Conservation (phyloP, 2,888 invertebrate species). For the Hirtodrosophila alboralis region DNA sequence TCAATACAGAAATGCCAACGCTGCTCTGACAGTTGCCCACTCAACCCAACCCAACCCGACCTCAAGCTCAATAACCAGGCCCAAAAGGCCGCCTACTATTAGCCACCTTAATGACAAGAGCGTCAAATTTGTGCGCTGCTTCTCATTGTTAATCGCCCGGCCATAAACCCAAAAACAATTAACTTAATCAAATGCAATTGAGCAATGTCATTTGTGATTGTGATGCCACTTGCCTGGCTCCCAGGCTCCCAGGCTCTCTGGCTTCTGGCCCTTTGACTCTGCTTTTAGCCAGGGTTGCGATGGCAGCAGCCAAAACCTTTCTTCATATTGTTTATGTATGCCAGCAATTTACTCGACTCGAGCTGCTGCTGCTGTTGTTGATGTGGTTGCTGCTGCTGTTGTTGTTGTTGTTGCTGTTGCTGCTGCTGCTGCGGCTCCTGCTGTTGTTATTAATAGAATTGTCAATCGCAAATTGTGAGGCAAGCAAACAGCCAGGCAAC, state of each 20-base stretch:
- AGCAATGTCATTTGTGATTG: slow-evolving; percentile 79
- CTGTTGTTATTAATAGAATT: slow-evolving; percentile 75
- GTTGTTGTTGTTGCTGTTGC: slow-evolving; percentile 21
- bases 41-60: no score
- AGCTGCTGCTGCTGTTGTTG: slow-evolving; percentile 5
- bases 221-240: slow-evolving; percentile 50
- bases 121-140: slow-evolving; percentile 65
- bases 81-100: slow-evolving; percentile 18
- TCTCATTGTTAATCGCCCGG: slow-evolving; percentile 70
- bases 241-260: no score
- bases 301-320: slow-evolving; percentile 43
- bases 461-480: slow-evolving; percentile 75
- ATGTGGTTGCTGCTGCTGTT: slow-evolving; percentile 9
- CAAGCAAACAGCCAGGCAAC: slow-evolving; percentile 15
- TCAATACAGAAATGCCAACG: slow-evolving; percentile 73
- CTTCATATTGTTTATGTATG: slow-evolving; percentile 41
- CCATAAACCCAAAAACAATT: slow-evolving; percentile 75
- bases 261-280: slow-evolving; percentile 8
- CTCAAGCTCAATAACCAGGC: no score
- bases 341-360: slow-evolving; percentile 17
- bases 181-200: slow-evolving; percentile 78
- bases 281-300: not conserved
- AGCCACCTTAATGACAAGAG: slow-evolving; percentile 49
- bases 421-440: slow-evolving; percentile 31
- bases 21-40: slow-evolving; percentile 66